Percentiles rank a stretch among this genome's conserved stretches.
Conservation (phyloP, 2,888 invertebrate species). For the Andrena camellia region DNA sequence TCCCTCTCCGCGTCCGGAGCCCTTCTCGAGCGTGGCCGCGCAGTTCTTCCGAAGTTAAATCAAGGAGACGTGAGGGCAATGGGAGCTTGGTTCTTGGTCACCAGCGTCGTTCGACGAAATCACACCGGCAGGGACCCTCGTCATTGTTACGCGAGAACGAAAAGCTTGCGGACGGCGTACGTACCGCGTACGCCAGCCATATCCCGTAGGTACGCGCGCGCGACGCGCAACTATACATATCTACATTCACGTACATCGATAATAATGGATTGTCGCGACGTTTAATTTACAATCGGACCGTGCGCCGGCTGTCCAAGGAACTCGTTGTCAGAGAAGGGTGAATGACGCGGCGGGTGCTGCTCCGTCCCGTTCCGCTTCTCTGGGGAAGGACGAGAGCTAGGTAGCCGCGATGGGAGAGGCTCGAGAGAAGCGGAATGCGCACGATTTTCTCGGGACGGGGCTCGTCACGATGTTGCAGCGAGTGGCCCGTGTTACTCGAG, state of each 20-base stretch:
- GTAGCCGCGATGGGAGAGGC: not conserved
- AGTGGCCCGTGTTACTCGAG: not conserved
- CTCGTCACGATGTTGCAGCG: not conserved
- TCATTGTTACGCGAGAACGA: not conserved
- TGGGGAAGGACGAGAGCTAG: not conserved
- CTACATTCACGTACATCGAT: slow-evolving; percentile 57
- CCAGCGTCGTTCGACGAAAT: not conserved
- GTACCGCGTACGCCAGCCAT: not conserved
- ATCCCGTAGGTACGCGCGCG: slow-evolving; percentile 51
- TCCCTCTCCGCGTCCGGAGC: not conserved
- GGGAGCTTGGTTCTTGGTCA: not conserved
- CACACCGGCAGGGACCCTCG: not conserved
- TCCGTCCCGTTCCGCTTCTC: not conserved
- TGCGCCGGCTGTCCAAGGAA: slow-evolving; percentile 47
- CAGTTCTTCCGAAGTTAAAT: slow-evolving; percentile 4
- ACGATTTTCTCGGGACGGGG: not conserved
- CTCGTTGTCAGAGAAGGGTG: slow-evolving; percentile 29
- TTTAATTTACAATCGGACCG: slow-evolving; percentile 54
- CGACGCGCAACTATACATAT: slow-evolving; percentile 47
- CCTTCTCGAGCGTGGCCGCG: not conserved
- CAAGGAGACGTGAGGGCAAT: not conserved
- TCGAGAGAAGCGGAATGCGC: not conserved
- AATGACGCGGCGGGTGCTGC: not conserved
- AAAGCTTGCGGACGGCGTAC: not conserved
- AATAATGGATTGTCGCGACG: slow-evolving; percentile 58